These are phyloP conservation scores for Sesamia inferens DNA, from an alignment of 2,888 invertebrate species.

Conservation along the genomic window DNA sequence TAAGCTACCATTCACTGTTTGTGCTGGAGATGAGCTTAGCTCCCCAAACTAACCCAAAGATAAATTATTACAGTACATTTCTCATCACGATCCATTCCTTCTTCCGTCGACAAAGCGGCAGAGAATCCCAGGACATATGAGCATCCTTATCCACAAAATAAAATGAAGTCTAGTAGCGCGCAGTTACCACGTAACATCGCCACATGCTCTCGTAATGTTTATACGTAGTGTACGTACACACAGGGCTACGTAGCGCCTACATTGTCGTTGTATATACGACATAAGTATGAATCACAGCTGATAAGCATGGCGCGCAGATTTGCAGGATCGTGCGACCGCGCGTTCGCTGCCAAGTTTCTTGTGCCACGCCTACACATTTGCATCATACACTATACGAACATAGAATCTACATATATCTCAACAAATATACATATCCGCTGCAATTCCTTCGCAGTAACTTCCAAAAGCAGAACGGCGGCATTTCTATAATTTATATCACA, in stretches of 20 bases:
- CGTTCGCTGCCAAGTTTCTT: constrained; percentile 85
- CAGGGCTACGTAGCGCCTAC: constrained; percentile 60
- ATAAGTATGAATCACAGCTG: constrained; percentile 86
- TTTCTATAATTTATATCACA: constrained; percentile 47
- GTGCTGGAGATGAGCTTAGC: constrained; percentile 80
- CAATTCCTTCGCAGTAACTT: constrained; percentile 44
- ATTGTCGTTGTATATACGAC: constrained; percentile 71
- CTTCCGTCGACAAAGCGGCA: constrained; percentile 82
- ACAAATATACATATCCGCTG: constrained; percentile 27
- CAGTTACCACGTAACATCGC: constrained; percentile 79
- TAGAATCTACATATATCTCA: constrained; percentile 60
- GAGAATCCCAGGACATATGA: constrained; percentile 83
- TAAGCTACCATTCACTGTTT: constrained; percentile 80
- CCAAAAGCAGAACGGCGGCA: constrained; percentile 29
- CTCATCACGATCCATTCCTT: constrained; percentile 86
- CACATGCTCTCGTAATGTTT: constrained; percentile 70
- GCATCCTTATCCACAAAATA: constrained; percentile 83
- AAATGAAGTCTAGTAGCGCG: constrained; percentile 79
- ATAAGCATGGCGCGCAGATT: constrained; percentile 86
- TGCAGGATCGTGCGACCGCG: constrained; percentile 81
- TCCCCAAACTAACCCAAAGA: constrained; percentile 84
- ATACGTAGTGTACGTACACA: constrained; percentile 62
- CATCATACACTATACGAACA: constrained; percentile 80
- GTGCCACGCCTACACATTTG: constrained; percentile 83
- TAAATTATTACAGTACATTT: constrained; percentile 88